Evolutionary conservation across 2,797 vertebrate species (phyloP), one percentile per base, ranked within the genome.

Genomic region (Garrulus glandarius): DNA sequence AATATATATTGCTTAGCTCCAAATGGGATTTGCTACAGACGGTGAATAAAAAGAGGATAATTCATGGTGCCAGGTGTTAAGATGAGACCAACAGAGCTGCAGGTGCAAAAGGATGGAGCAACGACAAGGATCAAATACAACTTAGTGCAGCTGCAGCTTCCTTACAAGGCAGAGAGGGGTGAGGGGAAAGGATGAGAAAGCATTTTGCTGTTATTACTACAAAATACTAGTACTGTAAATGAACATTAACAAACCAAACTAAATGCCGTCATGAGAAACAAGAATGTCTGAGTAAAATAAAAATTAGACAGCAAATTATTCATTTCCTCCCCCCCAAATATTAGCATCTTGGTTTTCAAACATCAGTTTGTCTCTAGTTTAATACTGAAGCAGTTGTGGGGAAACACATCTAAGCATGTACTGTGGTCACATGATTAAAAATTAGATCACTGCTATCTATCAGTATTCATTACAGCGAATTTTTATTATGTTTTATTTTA

Each of bases 101-200:
- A 99, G 99, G 98, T 99, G 98, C 98, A 98, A 95, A 97, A 96
- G 95, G 93, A 97, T 77, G 11, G 94, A 96, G 97, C 93, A 92
- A 67, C 94, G 98, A 98, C 96, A 96, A 97, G 97, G 97, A 98
- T 97, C 97, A 98, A 98, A 97, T 97, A 87, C 96, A 97, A 96
- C 88, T 95, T 95, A 71, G 90, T 91, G 96, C 98, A 98, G 98
- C 98, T 98, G 97, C 98, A 97, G 96, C 92, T 96, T 96, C 92
- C 96, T 96, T 95, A 96, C 84, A 95, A 96, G 95, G 81, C 86
- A 2, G 67, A 80, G 81, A 79, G 94, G 87, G 80, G 94, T 95
- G 87, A 87, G 91, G 88, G 94, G 95, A 95, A 96, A 85, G 84
- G 84, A 93, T 70, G 76, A 94, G 93, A 95, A 96, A 95, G 87